phyloP scores from a whole-genome alignment of 2,113 vertebrate species.

The Nannospalax galili region DNA sequence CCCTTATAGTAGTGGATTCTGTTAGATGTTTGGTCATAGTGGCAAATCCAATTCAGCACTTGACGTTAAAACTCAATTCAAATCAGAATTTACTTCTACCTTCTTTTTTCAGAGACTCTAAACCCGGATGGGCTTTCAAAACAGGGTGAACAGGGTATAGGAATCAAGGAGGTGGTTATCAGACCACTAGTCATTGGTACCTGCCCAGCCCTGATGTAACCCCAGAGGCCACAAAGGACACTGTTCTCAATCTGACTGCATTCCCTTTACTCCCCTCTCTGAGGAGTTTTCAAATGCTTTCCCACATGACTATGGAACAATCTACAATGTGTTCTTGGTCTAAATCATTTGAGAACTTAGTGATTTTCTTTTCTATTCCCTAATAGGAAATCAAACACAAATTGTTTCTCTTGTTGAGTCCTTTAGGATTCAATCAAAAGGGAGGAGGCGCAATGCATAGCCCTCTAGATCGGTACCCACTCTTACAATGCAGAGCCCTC shows the following conservation, averaged over 20 bases:
- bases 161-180: not conserved
- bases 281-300: not conserved
- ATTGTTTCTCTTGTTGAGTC: not conserved
- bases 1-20: too few relatives aligned
- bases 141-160: not conserved
- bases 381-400: not conserved
- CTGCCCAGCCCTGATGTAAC: not conserved
- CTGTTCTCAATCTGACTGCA: not conserved
- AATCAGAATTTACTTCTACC: not conserved
- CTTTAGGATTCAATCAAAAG: not conserved
- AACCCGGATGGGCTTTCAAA: slow-evolving; percentile 6
- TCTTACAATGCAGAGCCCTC: too few relatives aligned
- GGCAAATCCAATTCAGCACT: not conserved
- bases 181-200: not conserved
- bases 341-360: not conserved
- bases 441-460: not conserved
- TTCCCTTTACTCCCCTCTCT: not conserved
- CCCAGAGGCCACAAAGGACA: not conserved
- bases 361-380: not conserved
- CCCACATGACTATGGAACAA: not conserved
- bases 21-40: not conserved
- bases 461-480: not conserved
- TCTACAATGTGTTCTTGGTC: not conserved
- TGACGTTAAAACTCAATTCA: slow-evolving; percentile 6
- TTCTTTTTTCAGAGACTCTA: not conserved